Evolutionary conservation across 2,113 vertebrate species (phyloP).

Genomic region (Mus pahari): DNA sequence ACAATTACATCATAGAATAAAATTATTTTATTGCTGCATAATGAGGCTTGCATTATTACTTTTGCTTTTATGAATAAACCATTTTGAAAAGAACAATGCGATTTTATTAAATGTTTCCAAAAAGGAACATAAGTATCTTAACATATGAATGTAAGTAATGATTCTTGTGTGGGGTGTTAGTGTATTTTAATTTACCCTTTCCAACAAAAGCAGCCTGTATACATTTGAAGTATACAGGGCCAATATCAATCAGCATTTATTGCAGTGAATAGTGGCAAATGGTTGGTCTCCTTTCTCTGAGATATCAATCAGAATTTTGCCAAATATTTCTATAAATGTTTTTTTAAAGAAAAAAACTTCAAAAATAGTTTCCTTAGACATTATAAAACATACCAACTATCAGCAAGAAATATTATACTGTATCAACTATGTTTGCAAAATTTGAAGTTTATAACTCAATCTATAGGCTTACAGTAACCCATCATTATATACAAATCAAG

Average conservation of each 20-base stretch:
- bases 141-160: not conserved
- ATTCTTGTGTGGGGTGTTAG: not conserved
- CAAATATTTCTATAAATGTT: conserved; percentile 44
- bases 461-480: not conserved
- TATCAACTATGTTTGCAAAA: conserved; percentile 30
- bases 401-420: conserved; percentile 35
- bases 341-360: not conserved
- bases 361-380: conserved; percentile 49
- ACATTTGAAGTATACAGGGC: not conserved
- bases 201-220: not conserved
- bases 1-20: conserved; percentile 20
- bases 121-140: not conserved
- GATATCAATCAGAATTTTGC: conserved; percentile 23
- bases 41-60: not conserved
- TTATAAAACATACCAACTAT: conserved; percentile 45
- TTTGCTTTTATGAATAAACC: conserved; percentile 54
- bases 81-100: conserved; percentile 41
- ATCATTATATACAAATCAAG: not conserved
- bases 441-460: conserved; percentile 46
- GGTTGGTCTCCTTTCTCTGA: not conserved
- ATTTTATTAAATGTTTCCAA: not conserved
- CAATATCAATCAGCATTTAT: not conserved
- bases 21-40: conserved; percentile 2
- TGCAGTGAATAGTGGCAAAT: conserved; percentile 8
- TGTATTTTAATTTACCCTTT: not conserved